Evolutionary conservation across 2,797 vertebrate genomes (phyloP).

Genomic region (Malacoraja senta): DNA sequence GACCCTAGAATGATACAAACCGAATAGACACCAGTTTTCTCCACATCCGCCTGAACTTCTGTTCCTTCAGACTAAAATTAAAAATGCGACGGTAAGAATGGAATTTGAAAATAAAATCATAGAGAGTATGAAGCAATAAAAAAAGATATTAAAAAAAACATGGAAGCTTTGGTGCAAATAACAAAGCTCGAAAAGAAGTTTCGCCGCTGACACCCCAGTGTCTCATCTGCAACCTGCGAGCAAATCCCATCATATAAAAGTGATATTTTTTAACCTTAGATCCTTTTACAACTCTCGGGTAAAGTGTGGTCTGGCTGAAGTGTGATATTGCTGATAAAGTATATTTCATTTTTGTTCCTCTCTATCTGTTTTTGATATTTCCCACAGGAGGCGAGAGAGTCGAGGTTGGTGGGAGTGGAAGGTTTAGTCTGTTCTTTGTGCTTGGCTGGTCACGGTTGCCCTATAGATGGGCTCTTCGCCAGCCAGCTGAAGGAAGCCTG

Average conservation of each 20-base stretch:
- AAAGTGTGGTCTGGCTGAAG: background rate
- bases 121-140: background rate
- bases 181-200: background rate
- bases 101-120: background rate
- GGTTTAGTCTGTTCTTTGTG: background rate
- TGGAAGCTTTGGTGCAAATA: conserved; percentile 3
- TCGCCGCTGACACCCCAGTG: background rate
- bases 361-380: background rate
- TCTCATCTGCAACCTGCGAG: background rate
- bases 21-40: conserved; percentile 38
- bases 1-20: conserved; percentile 44
- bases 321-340: background rate
- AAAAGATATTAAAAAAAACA: background rate
- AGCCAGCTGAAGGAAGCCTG: conserved; percentile 33
- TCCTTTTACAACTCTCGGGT: conserved; percentile 21
- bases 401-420: background rate
- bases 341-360: background rate
- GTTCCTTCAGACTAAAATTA: background rate
- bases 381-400: background rate
- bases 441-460: background rate
- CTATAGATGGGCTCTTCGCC: background rate
- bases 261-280: conserved; percentile 31
- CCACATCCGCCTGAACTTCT: background rate
- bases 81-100: background rate
- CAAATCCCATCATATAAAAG: conserved; percentile 23